Evolutionary conservation across 1,140 invertebrate species (phyloP), one percentile per base, ranked within the genome.

Genomic region (Araneus ventricosus): DNA sequence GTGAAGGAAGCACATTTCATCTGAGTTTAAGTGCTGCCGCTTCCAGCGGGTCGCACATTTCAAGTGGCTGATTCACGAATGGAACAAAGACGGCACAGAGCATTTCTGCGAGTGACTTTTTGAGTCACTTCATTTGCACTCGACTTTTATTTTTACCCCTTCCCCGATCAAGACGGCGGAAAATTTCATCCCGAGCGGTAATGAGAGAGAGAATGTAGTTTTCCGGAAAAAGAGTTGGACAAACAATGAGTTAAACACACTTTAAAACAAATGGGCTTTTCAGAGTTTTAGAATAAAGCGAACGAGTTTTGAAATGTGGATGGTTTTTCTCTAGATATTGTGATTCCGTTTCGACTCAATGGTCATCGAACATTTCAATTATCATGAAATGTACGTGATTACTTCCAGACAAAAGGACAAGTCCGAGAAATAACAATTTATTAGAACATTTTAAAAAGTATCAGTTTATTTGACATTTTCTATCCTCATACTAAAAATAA

Each of bases 41-140:
- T 86, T 86, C 84, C 45, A 45, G 59, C 34, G 63, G 45, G 41
- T 88, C 24, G 52, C 87, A 75, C 22, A 88, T 88, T 88, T 88
- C 87, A 70, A 88, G 87, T 27, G 87, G 61, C 24, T 88, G 87
- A 88, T 39, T 88, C 87, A 88, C 59, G 87, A 88, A 20, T 70
- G 30, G 39, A 27, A 70, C 61, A 88, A 88, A 61, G 85, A 63
- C n/a, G 80, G 45, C 80, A 24, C 34, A 67, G 57, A 59, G 24
- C 24, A 30, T 30, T 84, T 84, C 39, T 84, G 80, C 45, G 27
- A 84, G 39, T 84, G 24, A 84, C 24, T 84, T 84, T n/a, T 84
- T 84, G 80, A 84, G 39, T 84, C 80, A 84, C 39, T 84, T 84
- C 80, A 27, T 75, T 30, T 8, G 39, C 67, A 75, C 67, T 75